Evolutionary conservation across 2,113 vertebrate species (phyloP), one percentile per base, ranked within the genome.

Genomic region (Chloropsis hardwickii): DNA sequence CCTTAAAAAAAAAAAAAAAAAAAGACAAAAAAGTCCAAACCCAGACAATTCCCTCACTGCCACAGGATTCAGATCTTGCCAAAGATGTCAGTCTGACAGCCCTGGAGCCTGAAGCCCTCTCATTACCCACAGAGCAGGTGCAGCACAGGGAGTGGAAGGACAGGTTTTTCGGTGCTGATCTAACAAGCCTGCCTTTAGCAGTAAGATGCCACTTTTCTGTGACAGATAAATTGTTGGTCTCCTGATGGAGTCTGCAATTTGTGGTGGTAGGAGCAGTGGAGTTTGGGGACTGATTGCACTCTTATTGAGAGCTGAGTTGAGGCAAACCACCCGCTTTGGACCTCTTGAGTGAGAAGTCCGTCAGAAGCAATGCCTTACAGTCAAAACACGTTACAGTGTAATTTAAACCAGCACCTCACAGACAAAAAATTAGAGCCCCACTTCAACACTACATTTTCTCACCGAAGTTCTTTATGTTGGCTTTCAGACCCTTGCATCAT

Each of bases 181-280:
- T 96, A 88, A 92, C 84, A 94, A 82, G 42, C 31, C 37, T 57
- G 85, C 64, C 88, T 72, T 78, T 47, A 84, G 86, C 83, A 54
- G 77, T 84, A 81, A 93, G 69, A 51, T 73, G 85, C 39, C 79
- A 56, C 81, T 91, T 96, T 87, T 77, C 71, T 33, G 71, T 86
- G 96, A 92, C 92, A 94, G 79, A 66, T 66, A 92, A 95, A 91
- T 90, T 88, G 87, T 95, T 90, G 70, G n/a, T 83, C 54, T 88
- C 74, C 87, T 92, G 66, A 86, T 37, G 56, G 67, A 94, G 47
- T 62, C 66, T 94, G 67, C 79, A 95, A 51, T 93, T 95, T 92
- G 39, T 51, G 35, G 48, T 62, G 42, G 70, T 86, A 50, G 60
- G 51, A 88, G 44, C 76, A 58, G 80, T 70, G 72, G 76, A 67